Conservation (phyloP, 2,113 vertebrate genomes). For the Leucoraja erinaceus region DNA sequence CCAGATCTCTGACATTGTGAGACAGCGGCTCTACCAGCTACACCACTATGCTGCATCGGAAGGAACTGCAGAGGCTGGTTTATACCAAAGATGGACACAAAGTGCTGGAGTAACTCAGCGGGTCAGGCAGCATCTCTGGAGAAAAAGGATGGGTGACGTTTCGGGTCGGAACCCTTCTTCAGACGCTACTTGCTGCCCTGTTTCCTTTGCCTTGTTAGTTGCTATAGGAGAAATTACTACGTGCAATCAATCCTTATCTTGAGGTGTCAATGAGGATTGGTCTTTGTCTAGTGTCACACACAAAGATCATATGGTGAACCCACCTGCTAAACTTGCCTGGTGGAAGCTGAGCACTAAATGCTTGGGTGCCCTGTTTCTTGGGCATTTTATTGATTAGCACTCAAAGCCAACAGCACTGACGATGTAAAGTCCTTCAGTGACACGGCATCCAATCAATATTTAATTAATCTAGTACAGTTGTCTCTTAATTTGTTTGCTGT, state of each 20-base stretch:
- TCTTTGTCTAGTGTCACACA: background rate
- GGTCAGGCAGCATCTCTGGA: no score
- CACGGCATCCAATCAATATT: background rate
- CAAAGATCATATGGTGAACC: background rate
- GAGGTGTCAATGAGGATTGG: background rate
- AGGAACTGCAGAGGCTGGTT: no score
- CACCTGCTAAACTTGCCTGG: no score
- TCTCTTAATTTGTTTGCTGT: constrained; percentile 23
- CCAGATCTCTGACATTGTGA: no score
- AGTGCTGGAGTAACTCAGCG: no score
- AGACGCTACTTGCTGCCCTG: no score
- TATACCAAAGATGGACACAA: no score
- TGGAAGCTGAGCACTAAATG: background rate
- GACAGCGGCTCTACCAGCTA: no score
- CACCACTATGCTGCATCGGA: no score
- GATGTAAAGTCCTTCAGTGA: background rate
- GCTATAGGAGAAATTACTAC: background rate
- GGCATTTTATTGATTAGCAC: background rate
- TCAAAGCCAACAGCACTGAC: background rate
- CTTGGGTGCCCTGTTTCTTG: background rate
- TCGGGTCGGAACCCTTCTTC: no score
- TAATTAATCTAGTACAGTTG: constrained; percentile 23
- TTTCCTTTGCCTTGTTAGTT: background rate
- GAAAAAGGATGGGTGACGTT: no score
- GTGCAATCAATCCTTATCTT: background rate